These are phyloP conservation scores for Scortum barcoo DNA, from an alignment of 2,113 vertebrate genomes.

Conservation along the genomic window DNA sequence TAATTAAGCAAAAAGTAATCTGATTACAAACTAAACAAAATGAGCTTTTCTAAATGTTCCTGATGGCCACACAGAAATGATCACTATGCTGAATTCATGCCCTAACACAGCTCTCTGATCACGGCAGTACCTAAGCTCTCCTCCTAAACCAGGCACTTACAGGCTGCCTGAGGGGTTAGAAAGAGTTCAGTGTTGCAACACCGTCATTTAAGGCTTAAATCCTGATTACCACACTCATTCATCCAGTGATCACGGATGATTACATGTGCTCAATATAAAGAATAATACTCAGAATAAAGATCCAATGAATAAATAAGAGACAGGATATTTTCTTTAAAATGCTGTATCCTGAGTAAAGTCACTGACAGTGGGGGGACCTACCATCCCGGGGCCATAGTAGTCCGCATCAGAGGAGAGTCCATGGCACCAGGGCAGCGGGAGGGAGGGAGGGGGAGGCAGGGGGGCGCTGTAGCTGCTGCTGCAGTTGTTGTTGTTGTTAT, in stretches of 20 bases:
- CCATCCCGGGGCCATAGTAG: conserved; percentile 87
- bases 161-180: background rate
- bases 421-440: conserved; percentile 74
- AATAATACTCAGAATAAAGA: background rate
- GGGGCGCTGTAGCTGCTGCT: conserved; percentile 47
- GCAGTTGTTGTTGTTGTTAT: conserved; percentile 59
- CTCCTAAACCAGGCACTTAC: background rate
- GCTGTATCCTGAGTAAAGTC: background rate
- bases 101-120: background rate
- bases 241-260: no score
- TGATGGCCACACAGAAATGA: background rate
- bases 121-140: background rate
- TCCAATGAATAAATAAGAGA: no score
- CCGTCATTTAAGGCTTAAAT: background rate
- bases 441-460: conserved; percentile 61
- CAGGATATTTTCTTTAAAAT: background rate
- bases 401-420: conserved; percentile 85
- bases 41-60: background rate
- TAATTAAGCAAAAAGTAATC: background rate
- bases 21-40: background rate
- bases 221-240: background rate
- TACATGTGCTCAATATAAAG: background rate
- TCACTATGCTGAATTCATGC: background rate
- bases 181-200: fast-evolving
- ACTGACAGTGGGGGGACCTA: conserved; percentile 72